Conservation (phyloP, 2,888 invertebrate species). For the Hirtodrosophila histrioides region DNA sequence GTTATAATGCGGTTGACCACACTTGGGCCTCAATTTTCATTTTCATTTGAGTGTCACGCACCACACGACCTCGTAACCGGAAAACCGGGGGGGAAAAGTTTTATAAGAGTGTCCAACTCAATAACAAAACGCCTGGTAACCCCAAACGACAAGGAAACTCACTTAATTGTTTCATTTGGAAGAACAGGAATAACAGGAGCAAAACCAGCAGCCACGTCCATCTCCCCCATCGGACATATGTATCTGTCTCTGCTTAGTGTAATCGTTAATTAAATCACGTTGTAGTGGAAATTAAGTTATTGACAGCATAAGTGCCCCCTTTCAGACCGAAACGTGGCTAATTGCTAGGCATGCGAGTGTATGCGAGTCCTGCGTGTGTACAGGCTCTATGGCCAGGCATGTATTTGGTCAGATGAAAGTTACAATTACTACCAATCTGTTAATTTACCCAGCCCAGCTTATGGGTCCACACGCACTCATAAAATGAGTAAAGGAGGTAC, state of each 20-base stretch:
- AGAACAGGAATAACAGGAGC: conserved; percentile 1
- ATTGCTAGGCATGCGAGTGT: conserved; percentile 37
- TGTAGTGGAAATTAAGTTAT: conserved; percentile 75
- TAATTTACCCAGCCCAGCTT: no score
- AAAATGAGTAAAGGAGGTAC: no score
- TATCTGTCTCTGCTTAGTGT: conserved; percentile 32
- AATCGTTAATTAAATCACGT: conserved; percentile 79
- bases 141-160: conserved; percentile 60
- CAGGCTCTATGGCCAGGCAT: no score
- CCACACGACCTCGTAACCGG: background rate
- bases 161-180: conserved; percentile 62
- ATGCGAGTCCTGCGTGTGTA: conserved; percentile 6
- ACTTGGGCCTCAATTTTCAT: conserved; percentile 14
- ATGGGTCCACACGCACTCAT: no score
- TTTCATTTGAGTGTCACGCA: conserved; percentile 23
- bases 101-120: conserved; percentile 20
- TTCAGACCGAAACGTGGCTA: conserved; percentile 59
- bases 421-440: no score
- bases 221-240: background rate
- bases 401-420: no score
- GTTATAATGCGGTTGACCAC: conserved; percentile 40
- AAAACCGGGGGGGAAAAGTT: conserved; percentile 26
- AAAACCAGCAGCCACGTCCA: conserved; percentile 1
- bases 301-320: conserved; percentile 61
- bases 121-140: conserved; percentile 39